Conservation (phyloP, 2,113 vertebrate species). For the Bambusicola thoracicus region DNA sequence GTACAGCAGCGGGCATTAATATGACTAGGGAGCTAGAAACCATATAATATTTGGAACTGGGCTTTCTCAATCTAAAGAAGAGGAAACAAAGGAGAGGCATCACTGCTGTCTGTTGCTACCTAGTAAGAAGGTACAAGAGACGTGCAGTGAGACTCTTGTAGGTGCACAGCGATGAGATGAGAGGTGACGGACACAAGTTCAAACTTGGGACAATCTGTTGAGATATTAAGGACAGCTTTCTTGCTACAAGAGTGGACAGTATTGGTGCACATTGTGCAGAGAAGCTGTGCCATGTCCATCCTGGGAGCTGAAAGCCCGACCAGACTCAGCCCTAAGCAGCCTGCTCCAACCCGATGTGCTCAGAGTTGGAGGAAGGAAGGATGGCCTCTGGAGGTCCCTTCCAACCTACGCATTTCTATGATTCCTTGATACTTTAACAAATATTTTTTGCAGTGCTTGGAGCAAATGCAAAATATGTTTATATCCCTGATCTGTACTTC, state of each 20-base stretch:
- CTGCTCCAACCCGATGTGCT: background rate
- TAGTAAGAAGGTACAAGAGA: background rate
- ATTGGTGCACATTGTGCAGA: background rate
- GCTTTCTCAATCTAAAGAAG: background rate
- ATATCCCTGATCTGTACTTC: background rate
- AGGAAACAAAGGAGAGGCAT: background rate
- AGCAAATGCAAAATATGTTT: conserved; percentile 12
- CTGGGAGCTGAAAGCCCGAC: background rate
- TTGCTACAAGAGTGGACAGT: background rate
- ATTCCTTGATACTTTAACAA: conserved; percentile 11
- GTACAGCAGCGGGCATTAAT: background rate
- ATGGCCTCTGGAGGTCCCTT: background rate
- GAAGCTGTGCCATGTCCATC: background rate
- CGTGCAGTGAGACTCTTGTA: background rate
- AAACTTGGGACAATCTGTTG: rapidly evolving
- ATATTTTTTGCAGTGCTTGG: conserved; percentile 28
- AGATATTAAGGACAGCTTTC: background rate
- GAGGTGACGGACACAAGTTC: background rate
- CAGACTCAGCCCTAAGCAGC: background rate
- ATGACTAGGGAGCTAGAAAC: background rate
- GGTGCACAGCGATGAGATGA: background rate
- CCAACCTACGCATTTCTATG: rapidly evolving
- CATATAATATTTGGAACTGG: background rate
- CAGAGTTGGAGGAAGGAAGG: background rate
- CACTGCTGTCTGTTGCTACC: background rate